Evolutionary conservation across 1,140 invertebrate genomes (phyloP).

Genomic region (Ladona fulva): DNA sequence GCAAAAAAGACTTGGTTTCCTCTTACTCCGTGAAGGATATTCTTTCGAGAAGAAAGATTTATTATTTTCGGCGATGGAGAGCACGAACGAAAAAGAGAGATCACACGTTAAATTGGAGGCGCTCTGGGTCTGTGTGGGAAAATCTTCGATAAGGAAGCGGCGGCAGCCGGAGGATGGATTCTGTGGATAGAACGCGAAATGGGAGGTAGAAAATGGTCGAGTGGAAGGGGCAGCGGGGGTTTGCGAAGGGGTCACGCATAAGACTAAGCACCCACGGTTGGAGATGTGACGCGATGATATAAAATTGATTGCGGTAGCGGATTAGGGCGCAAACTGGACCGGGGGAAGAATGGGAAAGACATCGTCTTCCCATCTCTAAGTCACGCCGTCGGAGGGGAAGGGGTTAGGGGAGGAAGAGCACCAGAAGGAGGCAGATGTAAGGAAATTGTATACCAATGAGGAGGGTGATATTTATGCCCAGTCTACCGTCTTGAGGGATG

Average conservation of each 20-base stretch:
- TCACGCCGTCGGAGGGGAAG: background rate
- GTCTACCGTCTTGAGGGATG: too few relatives aligned
- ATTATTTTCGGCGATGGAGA: background rate
- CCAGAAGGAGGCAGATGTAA: background rate
- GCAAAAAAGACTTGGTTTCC: too few relatives aligned
- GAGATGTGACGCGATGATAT: background rate
- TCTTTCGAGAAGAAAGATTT: background rate
- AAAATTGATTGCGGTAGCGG: background rate
- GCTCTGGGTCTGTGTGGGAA: background rate
- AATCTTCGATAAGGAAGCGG: background rate
- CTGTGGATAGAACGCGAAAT: background rate
- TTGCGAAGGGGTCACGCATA: background rate
- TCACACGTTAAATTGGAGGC: background rate
- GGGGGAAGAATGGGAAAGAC: background rate
- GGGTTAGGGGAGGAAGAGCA: background rate
- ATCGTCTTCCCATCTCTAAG: background rate
- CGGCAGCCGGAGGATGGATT: background rate
- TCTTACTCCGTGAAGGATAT: background rate
- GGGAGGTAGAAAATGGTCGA: background rate
- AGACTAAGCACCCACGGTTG: background rate
- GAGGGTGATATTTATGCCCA: too few relatives aligned
- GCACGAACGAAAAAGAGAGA: background rate
- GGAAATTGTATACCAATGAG: too few relatives aligned
- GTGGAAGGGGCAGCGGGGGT: too few relatives aligned
- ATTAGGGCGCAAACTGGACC: constrained; percentile 1